Base-by-base conservation (phyloP, 2,113 vertebrate genomes). In the Regulus satrapa region DNA sequence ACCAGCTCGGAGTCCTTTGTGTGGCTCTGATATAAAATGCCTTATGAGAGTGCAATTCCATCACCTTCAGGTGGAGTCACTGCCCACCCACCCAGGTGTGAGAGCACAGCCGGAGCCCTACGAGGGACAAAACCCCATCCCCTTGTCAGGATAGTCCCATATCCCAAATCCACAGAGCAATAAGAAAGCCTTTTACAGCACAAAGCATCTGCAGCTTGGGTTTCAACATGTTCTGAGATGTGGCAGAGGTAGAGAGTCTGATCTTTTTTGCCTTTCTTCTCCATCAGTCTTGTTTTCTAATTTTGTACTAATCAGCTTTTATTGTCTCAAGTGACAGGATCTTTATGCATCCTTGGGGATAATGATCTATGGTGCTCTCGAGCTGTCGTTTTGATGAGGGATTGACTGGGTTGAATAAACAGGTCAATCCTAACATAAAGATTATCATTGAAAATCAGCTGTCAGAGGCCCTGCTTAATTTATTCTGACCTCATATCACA, bases 381-480 rank as follows among this genome's bases (percentile, higher is more conserved):
- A 96, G 78, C 59, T 96, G 93, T 94, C 83, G 63, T 92, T 92
- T 56, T 86, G 72, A 80, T 74, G 61, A 63, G 75, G 92, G 88
- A 93, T 94, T 90, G 79, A 92, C 90, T 94, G 79, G 72, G 85
- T 76, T 92, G 90, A 94, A 94, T 56, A 96, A 96, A 93, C 90
- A 96, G 72, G 94, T 93, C 92, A 93, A 93, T 90, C 76, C 64
- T 85, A 96, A 96, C 82, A 90, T 75, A 88, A 96, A 86, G 92
- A 95, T 95, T 93, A 94, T 92, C 67, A 81, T 64, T 83, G 82
- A 92, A 90, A 93, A 96, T 93, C 90, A 95, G 90, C 79, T 94
- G 94, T 96, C 92, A 95, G 88, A 94, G 41, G 51, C 67, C 72
- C 73, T 83, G 24, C 52, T 93, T 96, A 90, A 96, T 95, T 93